Evolutionary conservation across 2,888 invertebrate species (phyloP), one percentile per base, ranked within the genome.

Genomic region (Mesochorus sp.): DNA sequence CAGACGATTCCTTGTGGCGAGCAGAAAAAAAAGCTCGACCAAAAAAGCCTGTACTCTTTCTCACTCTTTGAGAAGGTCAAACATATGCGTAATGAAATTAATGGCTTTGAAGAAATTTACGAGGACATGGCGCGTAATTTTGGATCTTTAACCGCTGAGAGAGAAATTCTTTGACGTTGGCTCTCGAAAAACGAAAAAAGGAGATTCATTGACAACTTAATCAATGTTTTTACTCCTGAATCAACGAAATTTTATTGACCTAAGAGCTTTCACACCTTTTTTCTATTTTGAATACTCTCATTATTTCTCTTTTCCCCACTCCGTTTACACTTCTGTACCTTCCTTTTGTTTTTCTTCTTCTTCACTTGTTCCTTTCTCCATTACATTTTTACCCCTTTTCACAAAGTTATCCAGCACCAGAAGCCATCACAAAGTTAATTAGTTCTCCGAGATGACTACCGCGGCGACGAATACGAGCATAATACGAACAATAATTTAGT

Each of bases 401-500:
- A 39, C 62, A 77, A 77, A 68, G 67, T 68, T 73, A 77, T 73
- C 72, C 77, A 57, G 61, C 71, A 71, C 47, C 49, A 55, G 55
- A 39, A 68, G 72, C 77, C 49, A 62, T 71, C 71, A 47, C 47
- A 55, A 55, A 77, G 77, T 77, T 77, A 77, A 77, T 77, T 77
- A 77, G 72, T 72, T 72, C 77, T 51, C 67, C 67, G 72, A 72
- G 72, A 77, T 26, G 76, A 72, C 67, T 72, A 53, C 57, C 57
- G 34, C 49, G 34, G 47, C 67, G 73, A 49, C 67, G 44, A 59
- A 57, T 59, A 49, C 57, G 70, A 55, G 66, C 42, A 67, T 72
- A 68, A 68, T 77, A 77, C 67, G 76, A 72, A 62, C 76, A 77
- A 77, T 72, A 72, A 77, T 77, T 72, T 67, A 49, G 55, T 47